Evolutionary conservation across 1,140 invertebrate species (phyloP).

Genomic region (Acromyrmex echinatior): DNA sequence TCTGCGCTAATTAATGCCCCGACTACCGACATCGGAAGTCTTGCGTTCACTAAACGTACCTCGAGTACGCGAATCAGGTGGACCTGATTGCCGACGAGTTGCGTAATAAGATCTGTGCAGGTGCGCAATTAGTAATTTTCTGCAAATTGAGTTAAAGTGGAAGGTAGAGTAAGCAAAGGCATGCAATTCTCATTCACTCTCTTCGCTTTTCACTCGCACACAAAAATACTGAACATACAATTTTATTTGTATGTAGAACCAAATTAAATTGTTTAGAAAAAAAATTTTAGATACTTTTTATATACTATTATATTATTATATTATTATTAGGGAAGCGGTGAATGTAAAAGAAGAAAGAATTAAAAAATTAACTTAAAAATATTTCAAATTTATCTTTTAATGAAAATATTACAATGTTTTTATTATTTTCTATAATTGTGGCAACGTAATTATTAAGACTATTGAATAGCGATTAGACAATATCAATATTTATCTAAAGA

Average conservation of each 20-base stretch:
- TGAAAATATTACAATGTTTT: too few species aligned
- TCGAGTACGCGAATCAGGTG: constrained; percentile 61
- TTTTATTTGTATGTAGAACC: neutral
- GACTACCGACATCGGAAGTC: constrained; percentile 1
- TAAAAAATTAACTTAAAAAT: neutral
- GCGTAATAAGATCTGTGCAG: constrained; percentile 31
- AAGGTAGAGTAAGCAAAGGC: neutral
- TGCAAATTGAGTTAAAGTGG: constrained; percentile 26
- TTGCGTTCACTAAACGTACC: constrained; percentile 3
- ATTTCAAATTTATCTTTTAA: neutral
- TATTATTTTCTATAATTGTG: too few species aligned
- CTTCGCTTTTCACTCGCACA: neutral
- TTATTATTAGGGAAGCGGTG: neutral
- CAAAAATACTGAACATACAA: neutral
- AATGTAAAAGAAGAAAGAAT: neutral
- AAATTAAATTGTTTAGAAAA: neutral
- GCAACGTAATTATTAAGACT: neutral
- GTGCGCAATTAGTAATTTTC: constrained; percentile 56
- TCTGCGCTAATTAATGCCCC: constrained; percentile 45
- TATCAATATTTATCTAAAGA: neutral
- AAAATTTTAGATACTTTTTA: constrained; percentile 1
- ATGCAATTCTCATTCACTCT: neutral
- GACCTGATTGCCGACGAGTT: constrained; percentile 43
- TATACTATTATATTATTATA: neutral
- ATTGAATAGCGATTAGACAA: neutral